A percentile compares a stretch with the other conserved stretches of the same genome.
phyloP scores from a whole-genome alignment of 2,888 invertebrate genomes.

The Sinohyriopsis cumingii region DNA sequence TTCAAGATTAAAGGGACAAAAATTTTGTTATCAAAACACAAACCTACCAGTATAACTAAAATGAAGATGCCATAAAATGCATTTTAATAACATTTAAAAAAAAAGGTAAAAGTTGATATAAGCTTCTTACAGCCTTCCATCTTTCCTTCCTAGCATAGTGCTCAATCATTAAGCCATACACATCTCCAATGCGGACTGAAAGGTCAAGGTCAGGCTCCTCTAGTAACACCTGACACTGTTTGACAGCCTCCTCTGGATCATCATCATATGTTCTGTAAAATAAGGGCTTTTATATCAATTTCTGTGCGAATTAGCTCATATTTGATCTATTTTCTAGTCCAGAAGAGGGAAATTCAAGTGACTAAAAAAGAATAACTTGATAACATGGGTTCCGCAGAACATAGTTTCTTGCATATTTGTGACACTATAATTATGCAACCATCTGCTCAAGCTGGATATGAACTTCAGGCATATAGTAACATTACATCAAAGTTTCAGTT shows the following conservation, averaged over 20 bases:
- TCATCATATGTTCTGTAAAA: constrained; percentile 75
- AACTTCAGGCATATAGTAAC: no score
- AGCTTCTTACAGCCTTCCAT: constrained; percentile 73
- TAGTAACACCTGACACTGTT: constrained; percentile 77
- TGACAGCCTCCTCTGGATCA: constrained; percentile 77
- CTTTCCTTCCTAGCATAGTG: constrained; percentile 74
- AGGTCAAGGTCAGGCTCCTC: constrained; percentile 73
- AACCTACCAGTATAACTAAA: no score
- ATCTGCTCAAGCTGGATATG: no score
- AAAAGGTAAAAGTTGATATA: background rate
- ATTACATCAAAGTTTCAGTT: no score
- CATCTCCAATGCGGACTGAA: constrained; percentile 76
- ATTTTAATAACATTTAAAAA: background rate
- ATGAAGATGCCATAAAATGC: no score
- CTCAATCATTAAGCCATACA: constrained; percentile 77
- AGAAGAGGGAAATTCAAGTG: background rate
- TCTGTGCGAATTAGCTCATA: background rate
- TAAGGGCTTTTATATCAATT: background rate
- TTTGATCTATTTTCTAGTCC: background rate
- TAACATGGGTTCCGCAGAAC: no score
- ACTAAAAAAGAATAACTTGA: no score
- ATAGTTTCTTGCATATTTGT: no score
- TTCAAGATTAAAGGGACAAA: no score
- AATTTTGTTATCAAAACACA: no score
- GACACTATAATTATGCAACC: no score